Evolutionary conservation across 2,888 invertebrate genomes (phyloP).

Genomic region (Tridacna gigas): DNA sequence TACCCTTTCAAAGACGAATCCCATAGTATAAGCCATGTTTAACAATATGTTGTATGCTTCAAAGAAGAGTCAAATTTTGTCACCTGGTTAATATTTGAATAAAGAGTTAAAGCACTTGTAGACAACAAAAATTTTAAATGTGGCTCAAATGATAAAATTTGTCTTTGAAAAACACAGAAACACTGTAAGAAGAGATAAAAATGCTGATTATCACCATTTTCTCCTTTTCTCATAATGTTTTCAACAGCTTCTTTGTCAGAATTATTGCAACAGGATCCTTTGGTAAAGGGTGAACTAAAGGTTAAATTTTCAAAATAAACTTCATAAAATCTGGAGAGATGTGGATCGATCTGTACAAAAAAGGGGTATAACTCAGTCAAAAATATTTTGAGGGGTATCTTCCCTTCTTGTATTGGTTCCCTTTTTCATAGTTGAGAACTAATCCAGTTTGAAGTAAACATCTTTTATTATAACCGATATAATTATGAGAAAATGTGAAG

Average conservation of each 20-base stretch:
- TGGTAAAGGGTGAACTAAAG: not conserved
- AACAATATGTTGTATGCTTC: not conserved
- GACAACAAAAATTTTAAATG: not conserved
- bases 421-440: too few species aligned
- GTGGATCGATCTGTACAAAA: too few species aligned
- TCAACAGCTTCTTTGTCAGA: not conserved
- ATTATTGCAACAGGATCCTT: not conserved
- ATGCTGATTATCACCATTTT: not conserved
- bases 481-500: too few species aligned
- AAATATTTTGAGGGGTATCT: not conserved
- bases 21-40: not conserved
- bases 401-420: too few species aligned
- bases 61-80: not conserved
- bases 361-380: too few species aligned
- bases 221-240: not conserved
- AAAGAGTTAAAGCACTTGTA: not conserved
- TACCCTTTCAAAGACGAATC: not conserved
- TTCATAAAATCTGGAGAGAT: not conserved
- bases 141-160: not conserved
- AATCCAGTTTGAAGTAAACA: too few species aligned
- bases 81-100: not conserved
- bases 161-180: not conserved
- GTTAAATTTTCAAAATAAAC: not conserved
- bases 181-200: not conserved
- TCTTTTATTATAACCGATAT: too few species aligned